Conservation (phyloP, 2,888 invertebrate genomes). For the Syrphus vitripennis region DNA sequence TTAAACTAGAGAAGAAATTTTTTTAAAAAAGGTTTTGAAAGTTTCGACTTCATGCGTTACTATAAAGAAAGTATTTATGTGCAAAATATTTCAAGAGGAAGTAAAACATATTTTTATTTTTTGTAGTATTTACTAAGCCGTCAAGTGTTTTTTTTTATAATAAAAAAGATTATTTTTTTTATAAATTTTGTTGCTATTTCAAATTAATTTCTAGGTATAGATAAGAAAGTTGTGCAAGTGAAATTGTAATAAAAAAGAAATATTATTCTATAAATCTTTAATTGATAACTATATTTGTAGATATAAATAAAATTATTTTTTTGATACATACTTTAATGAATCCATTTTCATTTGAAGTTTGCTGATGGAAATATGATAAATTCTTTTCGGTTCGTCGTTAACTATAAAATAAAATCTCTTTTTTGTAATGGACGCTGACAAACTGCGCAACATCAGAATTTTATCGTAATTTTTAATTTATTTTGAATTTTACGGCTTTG, state of each 20-base stretch:
- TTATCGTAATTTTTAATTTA: constrained; percentile 67
- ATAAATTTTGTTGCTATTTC: constrained; percentile 15
- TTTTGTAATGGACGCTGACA: constrained; percentile 78
- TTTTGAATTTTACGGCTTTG: constrained; percentile 62
- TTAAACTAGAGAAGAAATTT: constrained; percentile 33
- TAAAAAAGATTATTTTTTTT: not conserved
- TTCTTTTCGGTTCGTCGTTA: constrained; percentile 38
- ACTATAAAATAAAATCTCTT: constrained; percentile 57
- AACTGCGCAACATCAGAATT: constrained; percentile 81
- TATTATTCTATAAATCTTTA: not conserved
- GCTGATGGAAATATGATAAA: constrained; percentile 27
- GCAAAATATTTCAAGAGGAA: constrained; percentile 36
- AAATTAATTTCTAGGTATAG: constrained; percentile 29
- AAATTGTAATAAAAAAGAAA: constrained; percentile 19
- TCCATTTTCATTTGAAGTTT: constrained; percentile 24
- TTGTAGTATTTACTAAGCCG: not conserved
- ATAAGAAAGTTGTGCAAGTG: constrained; percentile 43
- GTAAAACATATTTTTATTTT: not conserved
- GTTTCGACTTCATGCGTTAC: constrained; percentile 42
- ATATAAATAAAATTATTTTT: not conserved
- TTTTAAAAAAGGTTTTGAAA: not conserved
- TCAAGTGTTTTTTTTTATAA: not conserved
- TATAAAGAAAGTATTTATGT: constrained; percentile 34
- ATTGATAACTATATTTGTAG: constrained; percentile 1
- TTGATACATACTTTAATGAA: constrained; percentile 63